Evolutionary conservation across 2,888 invertebrate genomes (phyloP), one percentile per base, ranked within the genome.

Genomic region (Orthosia incerta): DNA sequence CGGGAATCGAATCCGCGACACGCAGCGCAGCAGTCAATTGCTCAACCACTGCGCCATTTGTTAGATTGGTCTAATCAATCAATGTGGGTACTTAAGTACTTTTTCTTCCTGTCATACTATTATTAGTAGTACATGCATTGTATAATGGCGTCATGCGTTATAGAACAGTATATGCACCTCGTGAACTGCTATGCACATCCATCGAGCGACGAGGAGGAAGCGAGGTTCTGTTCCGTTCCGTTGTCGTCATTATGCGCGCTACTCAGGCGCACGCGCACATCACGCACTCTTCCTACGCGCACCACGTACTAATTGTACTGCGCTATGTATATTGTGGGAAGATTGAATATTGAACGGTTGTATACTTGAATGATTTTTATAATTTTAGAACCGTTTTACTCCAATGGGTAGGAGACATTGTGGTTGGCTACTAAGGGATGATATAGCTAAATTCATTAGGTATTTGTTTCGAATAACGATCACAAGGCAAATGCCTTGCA

Each of bases 141-240:
- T 56, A 48, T 67, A 83, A 80, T 75, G 57, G 20, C 46, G 23
- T 60, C 55, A 53, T 62, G 62, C 59, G 56, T 68, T 70, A 53
- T 15, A 53, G n/a, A 67, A 67, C 71, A 75, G 76, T 79, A 74
- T 70, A 80, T 46, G 65, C 75, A 31, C 20, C 51, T 45, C 45
- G 15, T 61, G 70, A 60, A 76, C 74, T 60, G 73, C 83, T 77
- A 80, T 78, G 66, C 57, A 63, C 84, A 77, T 82, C 76, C 45
- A 85, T 84, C 82, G 78, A 70, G 53, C 39, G 63, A 46, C 64
- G 48, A 66, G 80, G 76, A 85, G 87, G 80, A 85, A 85, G 83
- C 57, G 68, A 73, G 77, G 74, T 66, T 59, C 65, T 75, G 64
- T 84, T 76, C 67, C 78, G 79, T 77, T 68, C 68, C 71, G 69